Evolutionary conservation across 30 jellyfish, hydroid and myxozoan species (phyloP).

Genomic region (Morbakka virulenta): DNA sequence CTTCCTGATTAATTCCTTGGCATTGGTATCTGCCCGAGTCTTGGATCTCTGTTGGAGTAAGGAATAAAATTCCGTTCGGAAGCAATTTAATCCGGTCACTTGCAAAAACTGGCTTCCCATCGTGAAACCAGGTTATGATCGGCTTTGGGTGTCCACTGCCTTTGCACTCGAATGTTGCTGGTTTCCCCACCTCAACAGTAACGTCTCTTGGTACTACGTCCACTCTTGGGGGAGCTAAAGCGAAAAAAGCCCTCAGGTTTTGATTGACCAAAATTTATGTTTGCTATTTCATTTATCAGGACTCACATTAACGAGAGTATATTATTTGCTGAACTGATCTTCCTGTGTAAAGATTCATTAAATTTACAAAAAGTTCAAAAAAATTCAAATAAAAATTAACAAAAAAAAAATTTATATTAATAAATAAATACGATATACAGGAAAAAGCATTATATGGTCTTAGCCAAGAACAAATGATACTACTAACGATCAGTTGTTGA

Average conservation of each 20-base stretch:
- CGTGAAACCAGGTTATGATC: constrained; percentile 55
- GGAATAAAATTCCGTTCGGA: constrained; percentile 42
- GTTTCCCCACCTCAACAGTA: constrained; percentile 55
- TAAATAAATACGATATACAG: too few relatives aligned
- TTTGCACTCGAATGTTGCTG: constrained; percentile 57
- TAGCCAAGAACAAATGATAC: too few relatives aligned
- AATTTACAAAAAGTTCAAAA: too few relatives aligned
- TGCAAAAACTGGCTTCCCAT: constrained; percentile 20
- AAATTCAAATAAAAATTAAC: too few relatives aligned
- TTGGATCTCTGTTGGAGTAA: constrained; percentile 44
- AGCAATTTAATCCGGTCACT: constrained; percentile 25
- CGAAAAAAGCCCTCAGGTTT: neutral
- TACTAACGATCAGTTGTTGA: too few relatives aligned
- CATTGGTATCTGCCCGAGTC: constrained; percentile 83
- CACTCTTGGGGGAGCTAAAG: constrained; percentile 68
- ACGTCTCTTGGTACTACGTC: constrained; percentile 19
- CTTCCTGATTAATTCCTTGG: constrained; percentile 62
- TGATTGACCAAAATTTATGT: neutral
- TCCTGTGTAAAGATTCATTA: too few relatives aligned
- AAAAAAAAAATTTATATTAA: too few relatives aligned
- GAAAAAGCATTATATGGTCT: too few relatives aligned
- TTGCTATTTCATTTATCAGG: too few relatives aligned
- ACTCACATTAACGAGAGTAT: too few relatives aligned
- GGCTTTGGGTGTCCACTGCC: constrained; percentile 82
- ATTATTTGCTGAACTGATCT: too few relatives aligned